Conservation (phyloP, 2,113 vertebrate genomes). For the Hemibagrus wyckioides region DNA sequence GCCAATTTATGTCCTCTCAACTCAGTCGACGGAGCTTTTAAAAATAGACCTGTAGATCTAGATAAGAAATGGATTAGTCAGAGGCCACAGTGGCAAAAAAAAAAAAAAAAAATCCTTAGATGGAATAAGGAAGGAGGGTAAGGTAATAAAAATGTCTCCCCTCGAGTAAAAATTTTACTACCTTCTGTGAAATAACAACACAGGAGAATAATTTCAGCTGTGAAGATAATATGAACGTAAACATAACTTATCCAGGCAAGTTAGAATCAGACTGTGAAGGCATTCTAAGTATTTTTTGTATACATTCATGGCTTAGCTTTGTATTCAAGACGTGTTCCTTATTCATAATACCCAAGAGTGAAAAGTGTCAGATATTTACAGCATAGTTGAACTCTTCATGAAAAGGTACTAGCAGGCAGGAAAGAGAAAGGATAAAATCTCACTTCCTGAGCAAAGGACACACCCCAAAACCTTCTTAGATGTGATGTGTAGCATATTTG, state of each 20-base stretch:
- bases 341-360: background rate
- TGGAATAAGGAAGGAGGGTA: background rate
- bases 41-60: background rate
- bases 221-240: background rate
- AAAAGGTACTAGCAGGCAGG: slow-evolving; percentile 21
- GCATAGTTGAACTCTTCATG: background rate
- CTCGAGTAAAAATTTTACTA: background rate
- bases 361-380: slow-evolving; percentile 1
- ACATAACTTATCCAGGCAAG: background rate
- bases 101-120: background rate
- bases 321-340: background rate
- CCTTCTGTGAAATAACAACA: background rate
- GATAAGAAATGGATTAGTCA: background rate
- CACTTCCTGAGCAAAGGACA: slow-evolving; percentile 22
- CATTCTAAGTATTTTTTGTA: background rate
- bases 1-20: background rate
- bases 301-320: background rate
- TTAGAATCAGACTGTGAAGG: background rate
- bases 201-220: background rate
- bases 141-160: background rate
- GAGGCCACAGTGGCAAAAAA: background rate
- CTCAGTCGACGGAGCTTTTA: background rate
- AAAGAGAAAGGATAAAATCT: slow-evolving; percentile 31
- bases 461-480: background rate
- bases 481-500: background rate